Evolutionary conservation across 2,797 vertebrate genomes (phyloP).

Genomic region (Scolopax bukidnonensis): DNA sequence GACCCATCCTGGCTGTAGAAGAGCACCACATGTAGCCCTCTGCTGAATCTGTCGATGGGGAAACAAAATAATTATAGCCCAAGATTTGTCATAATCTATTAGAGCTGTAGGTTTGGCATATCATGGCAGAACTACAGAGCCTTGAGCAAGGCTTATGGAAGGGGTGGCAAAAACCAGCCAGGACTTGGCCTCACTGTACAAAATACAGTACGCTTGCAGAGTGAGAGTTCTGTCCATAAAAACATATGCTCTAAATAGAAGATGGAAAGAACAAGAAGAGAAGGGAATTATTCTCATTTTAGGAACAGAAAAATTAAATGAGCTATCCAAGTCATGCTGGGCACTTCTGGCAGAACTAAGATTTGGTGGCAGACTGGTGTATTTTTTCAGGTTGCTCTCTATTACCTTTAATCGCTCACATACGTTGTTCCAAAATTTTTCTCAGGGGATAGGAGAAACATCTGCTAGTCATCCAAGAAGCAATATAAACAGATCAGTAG

Average conservation of each 20-base stretch:
- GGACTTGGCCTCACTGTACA: not conserved
- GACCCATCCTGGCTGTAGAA: not conserved
- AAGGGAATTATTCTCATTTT: not conserved
- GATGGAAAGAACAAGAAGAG: not conserved
- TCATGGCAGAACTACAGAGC: not conserved
- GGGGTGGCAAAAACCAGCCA: not conserved
- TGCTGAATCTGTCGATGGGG: not conserved
- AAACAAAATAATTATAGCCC: not conserved
- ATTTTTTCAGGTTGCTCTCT: not conserved
- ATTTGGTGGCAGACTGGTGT: not conserved
- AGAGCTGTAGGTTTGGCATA: not conserved
- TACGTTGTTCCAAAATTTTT: not conserved
- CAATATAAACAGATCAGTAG: not conserved
- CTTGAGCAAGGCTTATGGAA: not conserved
- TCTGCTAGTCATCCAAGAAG: not conserved
- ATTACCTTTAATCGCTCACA: not conserved
- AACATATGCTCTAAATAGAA: not conserved
- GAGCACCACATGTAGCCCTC: not conserved
- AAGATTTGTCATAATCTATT: not conserved
- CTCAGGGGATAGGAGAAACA: not conserved
- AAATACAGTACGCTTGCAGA: rapidly evolving
- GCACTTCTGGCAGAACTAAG: not conserved
- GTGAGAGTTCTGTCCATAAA: not conserved
- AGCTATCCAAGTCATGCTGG: not conserved
- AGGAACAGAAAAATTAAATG: not conserved